Conservation (phyloP, 2,113 vertebrate species). For the Benitochromis conjunctus region DNA sequence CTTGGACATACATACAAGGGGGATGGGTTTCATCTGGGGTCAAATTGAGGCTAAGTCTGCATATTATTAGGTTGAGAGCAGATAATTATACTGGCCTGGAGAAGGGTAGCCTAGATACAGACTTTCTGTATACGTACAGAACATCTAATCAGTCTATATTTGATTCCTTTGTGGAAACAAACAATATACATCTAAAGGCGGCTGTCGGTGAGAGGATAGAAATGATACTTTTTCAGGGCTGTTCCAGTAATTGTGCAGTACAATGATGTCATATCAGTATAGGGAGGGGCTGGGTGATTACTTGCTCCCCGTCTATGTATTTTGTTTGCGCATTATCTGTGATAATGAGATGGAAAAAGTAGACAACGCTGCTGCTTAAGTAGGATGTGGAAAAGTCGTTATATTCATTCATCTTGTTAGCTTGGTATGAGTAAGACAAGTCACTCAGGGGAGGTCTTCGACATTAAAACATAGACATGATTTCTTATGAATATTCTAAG, state of each 20-base stretch:
- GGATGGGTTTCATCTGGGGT: constrained; percentile 14
- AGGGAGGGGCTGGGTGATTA: background rate
- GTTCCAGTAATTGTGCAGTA: background rate
- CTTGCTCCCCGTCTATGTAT: background rate
- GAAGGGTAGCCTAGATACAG: background rate
- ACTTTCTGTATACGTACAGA: background rate
- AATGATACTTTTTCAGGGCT: background rate
- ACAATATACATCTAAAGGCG: background rate
- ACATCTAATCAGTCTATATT: background rate
- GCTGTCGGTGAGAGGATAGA: background rate
- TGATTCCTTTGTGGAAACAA: background rate
- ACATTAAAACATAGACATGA: background rate
- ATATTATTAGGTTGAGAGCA: constrained; percentile 9
- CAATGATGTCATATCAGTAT: background rate
- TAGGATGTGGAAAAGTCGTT: background rate
- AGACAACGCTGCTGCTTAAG: background rate
- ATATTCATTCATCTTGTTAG: background rate
- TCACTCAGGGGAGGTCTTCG: background rate
- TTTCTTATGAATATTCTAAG: background rate
- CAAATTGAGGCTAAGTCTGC: constrained; percentile 44
- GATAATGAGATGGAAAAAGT: constrained; percentile 8
- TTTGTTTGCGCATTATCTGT: constrained; percentile 6
- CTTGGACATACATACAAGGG: constrained; percentile 3
- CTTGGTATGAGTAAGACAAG: background rate
- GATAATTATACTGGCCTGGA: constrained; percentile 2